phyloP scores from a whole-genome alignment of 2,888 invertebrate species.

The Mythimna albipuncta region DNA sequence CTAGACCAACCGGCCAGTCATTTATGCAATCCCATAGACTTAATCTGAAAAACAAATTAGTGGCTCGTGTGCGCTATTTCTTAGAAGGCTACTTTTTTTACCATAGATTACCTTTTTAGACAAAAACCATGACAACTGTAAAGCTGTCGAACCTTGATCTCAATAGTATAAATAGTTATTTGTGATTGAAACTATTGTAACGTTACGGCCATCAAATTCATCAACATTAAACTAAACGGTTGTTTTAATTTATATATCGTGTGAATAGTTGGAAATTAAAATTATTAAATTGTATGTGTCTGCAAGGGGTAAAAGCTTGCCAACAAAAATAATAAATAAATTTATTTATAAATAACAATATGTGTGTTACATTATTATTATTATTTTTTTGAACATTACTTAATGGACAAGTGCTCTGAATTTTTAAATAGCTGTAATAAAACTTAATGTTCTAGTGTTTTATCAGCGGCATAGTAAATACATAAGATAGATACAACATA shows the following conservation, averaged over 20 bases:
- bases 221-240: slow-evolving; percentile 23
- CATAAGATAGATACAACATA: not conserved
- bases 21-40: too few relatives aligned
- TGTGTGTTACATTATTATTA: too few relatives aligned
- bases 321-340: not conserved
- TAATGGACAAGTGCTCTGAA: slow-evolving; percentile 3
- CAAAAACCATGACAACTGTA: slow-evolving; percentile 50
- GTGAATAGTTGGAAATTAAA: not conserved
- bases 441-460: slow-evolving; percentile 9
- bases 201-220: slow-evolving; percentile 46
- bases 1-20: too few relatives aligned
- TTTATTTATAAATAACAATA: too few relatives aligned
- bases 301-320: not conserved
- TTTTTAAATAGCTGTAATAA: slow-evolving; percentile 26
- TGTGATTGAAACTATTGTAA: slow-evolving; percentile 52
- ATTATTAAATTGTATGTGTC: not conserved
- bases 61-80: not conserved
- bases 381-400: too few relatives aligned
- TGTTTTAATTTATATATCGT: slow-evolving; percentile 9
- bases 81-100: slow-evolving; percentile 12
- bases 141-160: slow-evolving; percentile 59
- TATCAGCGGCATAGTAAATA: not conserved
- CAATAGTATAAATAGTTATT: slow-evolving; percentile 53
- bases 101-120: not conserved
- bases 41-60: too few relatives aligned